Base-by-base conservation (phyloP, 2,888 invertebrate genomes). In the Sinopyrophorus schimmeli region DNA sequence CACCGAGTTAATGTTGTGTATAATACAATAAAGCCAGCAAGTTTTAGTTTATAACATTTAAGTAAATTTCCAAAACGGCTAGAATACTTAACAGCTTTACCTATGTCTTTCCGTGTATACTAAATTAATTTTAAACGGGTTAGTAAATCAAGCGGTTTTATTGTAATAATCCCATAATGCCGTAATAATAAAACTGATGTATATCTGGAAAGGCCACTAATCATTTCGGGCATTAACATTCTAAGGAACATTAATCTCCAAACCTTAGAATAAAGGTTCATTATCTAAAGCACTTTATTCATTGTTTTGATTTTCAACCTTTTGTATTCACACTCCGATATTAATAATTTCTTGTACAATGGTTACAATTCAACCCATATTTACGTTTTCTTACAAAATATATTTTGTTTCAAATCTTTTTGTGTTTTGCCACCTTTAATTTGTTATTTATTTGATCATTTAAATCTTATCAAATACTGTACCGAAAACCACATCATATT, bases 151-250 rank as follows among this genome's bases (percentile, higher is more conserved):
- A 10, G 3, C 10, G 27, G 9, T 27, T 18, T 18, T 43, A 34
- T 34, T 34, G 18, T 43, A 27, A 26, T 43, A 34, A 2, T n/a
- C 30, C 10, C 23, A 37, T 44, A 37, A 24, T 17, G 37, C 30
- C 11, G 11, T 31, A 27, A 38, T 44, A 37, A 44, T 37, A 44
- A 37, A 38, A 38, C 37, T 35, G 37, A 27, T 44, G 30, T 44
- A 28, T 28, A 15, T 16, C 28, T 23, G 34, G 43, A 37, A 28
- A 24, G 34, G 28, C 30, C 26, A 38, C 31, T 44, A 50, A 42
- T 53, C 53, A 50, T 40, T 41, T 28, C 27, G 21, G 20, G 47
- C 50, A 43, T 54, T 50, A 54, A 43, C 41, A 47, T 50, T 43
- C 47, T 35, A 28, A 28, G 28, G 40, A 43, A 51, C 51, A 54